Conservation (phyloP, 2,113 vertebrate genomes). For the Ameiurus melas region DNA sequence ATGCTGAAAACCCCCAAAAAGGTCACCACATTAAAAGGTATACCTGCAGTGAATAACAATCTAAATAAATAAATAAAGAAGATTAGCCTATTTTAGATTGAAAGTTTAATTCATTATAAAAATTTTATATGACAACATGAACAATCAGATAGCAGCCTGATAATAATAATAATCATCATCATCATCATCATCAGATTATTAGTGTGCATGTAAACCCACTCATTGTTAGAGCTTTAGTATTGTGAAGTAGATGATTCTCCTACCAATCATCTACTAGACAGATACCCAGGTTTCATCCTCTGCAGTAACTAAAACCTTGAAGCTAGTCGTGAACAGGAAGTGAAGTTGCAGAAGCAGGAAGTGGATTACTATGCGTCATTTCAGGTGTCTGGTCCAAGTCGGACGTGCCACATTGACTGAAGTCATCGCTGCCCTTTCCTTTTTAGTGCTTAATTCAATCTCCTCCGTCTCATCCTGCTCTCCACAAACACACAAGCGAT, state of each 20-base stretch:
- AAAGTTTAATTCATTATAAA: neutral
- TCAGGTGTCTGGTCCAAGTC: constrained; percentile 28
- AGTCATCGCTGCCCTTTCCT: constrained; percentile 43
- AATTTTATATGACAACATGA: neutral
- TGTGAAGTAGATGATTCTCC: neutral
- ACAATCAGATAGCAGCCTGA: neutral
- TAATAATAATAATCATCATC: neutral
- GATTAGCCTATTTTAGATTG: neutral
- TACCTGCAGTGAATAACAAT: neutral
- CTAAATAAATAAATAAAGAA: neutral
- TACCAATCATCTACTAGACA: too few relatives aligned
- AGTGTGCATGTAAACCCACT: neutral
- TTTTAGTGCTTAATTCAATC: constrained; percentile 34
- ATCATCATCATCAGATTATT: neutral
- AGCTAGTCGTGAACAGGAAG: neutral
- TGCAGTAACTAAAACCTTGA: neutral
- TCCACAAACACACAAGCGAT: neutral
- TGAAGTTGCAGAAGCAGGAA: constrained; percentile 23
- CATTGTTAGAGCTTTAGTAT: too few relatives aligned
- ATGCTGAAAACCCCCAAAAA: too few relatives aligned
- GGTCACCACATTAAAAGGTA: neutral
- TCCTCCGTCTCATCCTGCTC: neutral
- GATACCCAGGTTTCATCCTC: neutral
- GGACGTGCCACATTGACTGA: constrained; percentile 14
- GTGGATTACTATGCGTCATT: constrained; percentile 13